phyloP scores from a whole-genome alignment of 2,113 vertebrate species.

The Orycteropus afer region DNA sequence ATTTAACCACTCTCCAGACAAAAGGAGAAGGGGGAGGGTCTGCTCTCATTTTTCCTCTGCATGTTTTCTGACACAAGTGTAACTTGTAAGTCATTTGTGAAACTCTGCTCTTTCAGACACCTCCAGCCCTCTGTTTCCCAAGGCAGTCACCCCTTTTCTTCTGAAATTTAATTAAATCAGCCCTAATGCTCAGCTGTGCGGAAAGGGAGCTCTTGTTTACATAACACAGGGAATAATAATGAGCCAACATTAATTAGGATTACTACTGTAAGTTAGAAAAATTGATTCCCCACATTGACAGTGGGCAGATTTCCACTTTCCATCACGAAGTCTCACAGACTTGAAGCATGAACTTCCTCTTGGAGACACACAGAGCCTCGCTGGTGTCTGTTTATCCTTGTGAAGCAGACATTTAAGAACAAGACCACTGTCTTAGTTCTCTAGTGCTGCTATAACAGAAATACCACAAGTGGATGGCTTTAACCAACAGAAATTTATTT shows the following conservation, averaged over 20 bases:
- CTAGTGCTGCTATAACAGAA: not conserved
- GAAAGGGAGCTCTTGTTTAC: constrained; percentile 53
- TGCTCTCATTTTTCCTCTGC: not conserved
- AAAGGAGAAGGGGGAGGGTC: not conserved
- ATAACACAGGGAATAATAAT: constrained; percentile 39
- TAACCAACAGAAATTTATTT: not conserved
- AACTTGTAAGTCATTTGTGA: not conserved
- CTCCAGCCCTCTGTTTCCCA: not conserved
- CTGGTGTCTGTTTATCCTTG: not conserved
- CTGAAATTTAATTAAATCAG: constrained; percentile 66
- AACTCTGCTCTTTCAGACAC: not conserved
- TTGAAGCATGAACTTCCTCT: not conserved
- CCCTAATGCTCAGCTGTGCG: constrained; percentile 9
- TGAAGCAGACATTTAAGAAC: constrained; percentile 35
- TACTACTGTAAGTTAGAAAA: not conserved
- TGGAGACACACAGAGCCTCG: not conserved
- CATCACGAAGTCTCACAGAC: not conserved
- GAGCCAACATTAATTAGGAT: constrained; percentile 52
- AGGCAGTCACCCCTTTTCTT: constrained; percentile 15
- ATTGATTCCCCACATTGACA: not conserved
- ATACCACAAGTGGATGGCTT: not conserved
- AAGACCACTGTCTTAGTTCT: not conserved
- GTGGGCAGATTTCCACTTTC: not conserved
- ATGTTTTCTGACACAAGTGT: not conserved
- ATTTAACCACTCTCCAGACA: not conserved